Conservation (phyloP, 2,113 vertebrate genomes). For the Laticauda laticaudata region DNA sequence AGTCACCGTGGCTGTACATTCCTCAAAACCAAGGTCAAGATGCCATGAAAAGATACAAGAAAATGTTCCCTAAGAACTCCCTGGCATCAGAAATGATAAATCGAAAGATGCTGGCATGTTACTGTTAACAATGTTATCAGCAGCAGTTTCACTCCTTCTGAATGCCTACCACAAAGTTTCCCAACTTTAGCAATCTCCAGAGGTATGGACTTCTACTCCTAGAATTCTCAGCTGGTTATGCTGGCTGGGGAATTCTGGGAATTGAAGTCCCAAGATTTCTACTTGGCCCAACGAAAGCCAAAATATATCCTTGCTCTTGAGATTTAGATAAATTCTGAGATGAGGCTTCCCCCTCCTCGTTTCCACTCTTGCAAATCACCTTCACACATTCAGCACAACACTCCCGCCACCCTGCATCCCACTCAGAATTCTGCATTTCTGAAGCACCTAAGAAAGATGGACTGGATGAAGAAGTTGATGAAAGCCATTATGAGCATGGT, state of each 20-base stretch:
- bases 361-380: background rate
- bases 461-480: background rate
- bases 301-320: background rate
- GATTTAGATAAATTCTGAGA: background rate
- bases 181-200: background rate
- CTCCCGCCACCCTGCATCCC: background rate
- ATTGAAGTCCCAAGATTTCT: background rate
- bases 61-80: constrained; percentile 39
- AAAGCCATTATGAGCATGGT: background rate
- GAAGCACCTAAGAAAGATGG: background rate
- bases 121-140: background rate
- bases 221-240: background rate
- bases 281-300: background rate
- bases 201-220: background rate
- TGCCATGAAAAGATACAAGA: constrained; percentile 45
- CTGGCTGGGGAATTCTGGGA: background rate
- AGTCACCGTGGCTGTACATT: constrained; percentile 43
- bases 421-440: background rate
- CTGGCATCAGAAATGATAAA: constrained; percentile 47
- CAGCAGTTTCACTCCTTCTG: background rate
- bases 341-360: background rate
- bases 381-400: background rate
- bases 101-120: background rate
- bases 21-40: constrained; percentile 46
- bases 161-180: background rate